A percentile compares a stretch with the other conserved stretches of the same genome.
phyloP scores from a whole-genome alignment of 2,113 vertebrate species.

The Anas platyrhynchos region DNA sequence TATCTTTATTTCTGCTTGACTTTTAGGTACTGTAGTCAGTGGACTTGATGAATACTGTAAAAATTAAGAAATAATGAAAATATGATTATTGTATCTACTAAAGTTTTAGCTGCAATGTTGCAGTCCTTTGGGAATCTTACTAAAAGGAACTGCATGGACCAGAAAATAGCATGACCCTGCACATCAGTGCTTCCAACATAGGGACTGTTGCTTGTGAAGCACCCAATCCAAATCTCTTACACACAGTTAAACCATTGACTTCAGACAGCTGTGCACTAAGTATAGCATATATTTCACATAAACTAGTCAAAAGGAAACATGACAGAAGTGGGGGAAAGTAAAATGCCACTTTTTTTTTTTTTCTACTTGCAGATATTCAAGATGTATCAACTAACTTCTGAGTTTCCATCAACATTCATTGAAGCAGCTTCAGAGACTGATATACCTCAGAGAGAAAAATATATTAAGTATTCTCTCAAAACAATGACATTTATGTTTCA shows the following conservation, averaged over 20 bases:
- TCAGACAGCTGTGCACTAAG: neutral
- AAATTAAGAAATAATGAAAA: neutral
- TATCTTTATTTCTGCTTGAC: neutral
- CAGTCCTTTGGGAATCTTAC: neutral
- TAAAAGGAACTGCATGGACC: neutral
- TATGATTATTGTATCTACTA: neutral
- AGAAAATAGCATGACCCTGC: neutral
- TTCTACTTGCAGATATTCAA: neutral
- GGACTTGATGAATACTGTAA: neutral
- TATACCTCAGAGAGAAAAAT: slow-evolving; percentile 15
- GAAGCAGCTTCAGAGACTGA: neutral
- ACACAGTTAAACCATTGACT: neutral
- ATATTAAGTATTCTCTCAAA: slow-evolving; percentile 29
- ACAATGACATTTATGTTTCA: slow-evolving; percentile 13
- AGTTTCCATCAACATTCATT: neutral
- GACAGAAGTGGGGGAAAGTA: neutral
- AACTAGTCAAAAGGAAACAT: neutral
- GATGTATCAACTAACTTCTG: neutral
- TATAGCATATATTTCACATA: neutral
- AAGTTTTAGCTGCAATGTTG: neutral
- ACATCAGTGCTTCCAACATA: neutral
- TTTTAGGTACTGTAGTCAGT: neutral
- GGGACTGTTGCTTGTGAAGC: neutral
- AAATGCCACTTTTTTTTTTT: neutral
- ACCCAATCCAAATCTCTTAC: neutral